Percentiles rank a stretch among this genome's conserved stretches.
These are phyloP conservation scores for Florisuga fusca DNA, from an alignment of 2,797 vertebrate genomes.

Conservation along the genomic window DNA sequence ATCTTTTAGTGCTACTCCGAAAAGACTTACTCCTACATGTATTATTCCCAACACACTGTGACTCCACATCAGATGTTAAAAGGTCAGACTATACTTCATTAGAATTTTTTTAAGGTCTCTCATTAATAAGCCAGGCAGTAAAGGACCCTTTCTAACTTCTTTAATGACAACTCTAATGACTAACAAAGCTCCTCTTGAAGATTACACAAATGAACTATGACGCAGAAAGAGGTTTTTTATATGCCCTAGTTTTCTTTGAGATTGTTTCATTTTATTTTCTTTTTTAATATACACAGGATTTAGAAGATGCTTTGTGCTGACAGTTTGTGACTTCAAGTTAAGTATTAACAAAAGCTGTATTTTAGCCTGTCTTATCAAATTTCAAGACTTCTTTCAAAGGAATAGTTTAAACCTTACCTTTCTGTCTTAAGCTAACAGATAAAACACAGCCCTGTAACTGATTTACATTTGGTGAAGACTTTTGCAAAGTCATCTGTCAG, in stretches of 20 bases:
- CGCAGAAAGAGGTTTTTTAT: not conserved
- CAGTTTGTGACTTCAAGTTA: not conserved
- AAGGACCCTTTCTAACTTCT: not conserved
- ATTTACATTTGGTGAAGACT: not conserved
- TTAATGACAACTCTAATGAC: not conserved
- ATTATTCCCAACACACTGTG: not conserved
- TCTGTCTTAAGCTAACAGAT: not conserved
- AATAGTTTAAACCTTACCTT: conserved; percentile 26
- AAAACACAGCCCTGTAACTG: not conserved
- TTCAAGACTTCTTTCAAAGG: not conserved
- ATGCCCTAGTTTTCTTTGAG: conserved; percentile 10
- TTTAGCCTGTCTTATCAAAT: conserved; percentile 14
- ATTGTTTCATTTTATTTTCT: conserved; percentile 35
- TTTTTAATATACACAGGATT: conserved; percentile 43
- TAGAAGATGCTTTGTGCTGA: conserved; percentile 17
- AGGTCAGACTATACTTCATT: not conserved
- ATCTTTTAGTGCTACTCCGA: not conserved
- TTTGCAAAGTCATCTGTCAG: not conserved
- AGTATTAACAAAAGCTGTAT: not conserved
- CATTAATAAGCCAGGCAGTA: not conserved
- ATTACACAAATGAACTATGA: not conserved
- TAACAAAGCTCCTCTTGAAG: not conserved
- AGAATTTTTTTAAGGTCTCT: not conserved
- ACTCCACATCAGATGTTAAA: not conserved
- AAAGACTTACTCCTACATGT: not conserved